A percentile compares a stretch with the other conserved stretches of the same genome.
These are phyloP conservation scores for Thamnophis sirtalis DNA, from an alignment of 2,113 vertebrate species.

Conservation along the genomic window DNA sequence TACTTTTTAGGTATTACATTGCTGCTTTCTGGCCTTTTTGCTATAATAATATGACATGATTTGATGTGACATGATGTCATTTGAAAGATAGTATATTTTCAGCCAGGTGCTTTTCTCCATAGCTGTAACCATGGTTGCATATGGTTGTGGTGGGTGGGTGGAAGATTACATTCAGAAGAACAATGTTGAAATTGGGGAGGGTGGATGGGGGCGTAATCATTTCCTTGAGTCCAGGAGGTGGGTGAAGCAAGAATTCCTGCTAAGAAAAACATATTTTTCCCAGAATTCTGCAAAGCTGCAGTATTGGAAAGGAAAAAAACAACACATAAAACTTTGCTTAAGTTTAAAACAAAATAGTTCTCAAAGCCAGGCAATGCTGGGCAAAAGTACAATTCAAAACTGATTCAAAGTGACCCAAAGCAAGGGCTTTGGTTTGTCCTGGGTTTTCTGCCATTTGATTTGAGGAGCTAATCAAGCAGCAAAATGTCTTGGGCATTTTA, in stretches of 20 bases:
- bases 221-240: neutral
- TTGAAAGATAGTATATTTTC: neutral
- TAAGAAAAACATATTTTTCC: neutral
- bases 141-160: neutral
- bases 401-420: neutral
- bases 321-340: neutral
- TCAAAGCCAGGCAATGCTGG: neutral
- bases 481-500: neutral
- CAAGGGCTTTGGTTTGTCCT: neutral
- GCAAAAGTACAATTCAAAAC: neutral
- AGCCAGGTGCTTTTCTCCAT: neutral
- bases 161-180: neutral
- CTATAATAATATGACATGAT: neutral
- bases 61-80: neutral
- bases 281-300: neutral
- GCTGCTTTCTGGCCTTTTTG: neutral
- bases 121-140: neutral
- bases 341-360: neutral
- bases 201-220: neutral
- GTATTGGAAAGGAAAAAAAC: neutral
- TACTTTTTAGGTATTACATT: neutral
- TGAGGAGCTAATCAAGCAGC: neutral
- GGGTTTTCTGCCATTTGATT: neutral
- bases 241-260: neutral
- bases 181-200: neutral